Evolutionary conservation across 2,113 vertebrate genomes (phyloP), one percentile per base, ranked within the genome.

Genomic region (Hystrix brachyura): DNA sequence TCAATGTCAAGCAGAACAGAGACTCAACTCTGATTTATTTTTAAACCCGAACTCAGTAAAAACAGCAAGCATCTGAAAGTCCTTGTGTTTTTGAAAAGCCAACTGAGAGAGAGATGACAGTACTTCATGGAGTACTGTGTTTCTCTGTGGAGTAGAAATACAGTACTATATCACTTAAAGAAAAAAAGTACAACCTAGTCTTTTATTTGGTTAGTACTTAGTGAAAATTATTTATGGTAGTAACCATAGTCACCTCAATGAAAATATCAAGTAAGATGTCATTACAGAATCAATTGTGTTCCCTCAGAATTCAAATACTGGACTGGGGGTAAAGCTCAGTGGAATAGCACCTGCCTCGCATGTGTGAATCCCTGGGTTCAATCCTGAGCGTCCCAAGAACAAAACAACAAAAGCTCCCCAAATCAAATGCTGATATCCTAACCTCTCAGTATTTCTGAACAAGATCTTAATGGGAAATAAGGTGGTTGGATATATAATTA

Each of bases 31-130:
- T 0, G 23, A 62, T 46, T 46, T 18, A 21, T 43, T 93, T 55
- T 29, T 7, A 29, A 76, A 69, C 27, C 48, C 12, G 25, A 91
- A 79, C 91, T 94, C 27, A 32, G 8, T 64, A 83, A 92, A 91
- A 89, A 94, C 7, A 57, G 74, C 21, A 67, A 86, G 43, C 59
- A 86, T 38, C 48, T 79, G 19, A 80, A 95, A 92, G 34, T 67
- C 25, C n/a, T 19, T 9, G 1, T 87, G 32, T 62, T 57, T 38
- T 27, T 51, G 43, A 27, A 87, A 74, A n/a, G 7, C 12, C 38
- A 59, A 34, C 8, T n/a, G 21, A 85, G 32, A 57, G 21, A 85
- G 32, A 57, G n/a, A 69, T 12, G 43, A 51, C 38, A 76, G 17
- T 51, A 38, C 38, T 38, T 38, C 38, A 38, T 38, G 38, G 38